Base-by-base conservation (phyloP, 1,140 invertebrate genomes). In the Geopemphigus sp. region DNA sequence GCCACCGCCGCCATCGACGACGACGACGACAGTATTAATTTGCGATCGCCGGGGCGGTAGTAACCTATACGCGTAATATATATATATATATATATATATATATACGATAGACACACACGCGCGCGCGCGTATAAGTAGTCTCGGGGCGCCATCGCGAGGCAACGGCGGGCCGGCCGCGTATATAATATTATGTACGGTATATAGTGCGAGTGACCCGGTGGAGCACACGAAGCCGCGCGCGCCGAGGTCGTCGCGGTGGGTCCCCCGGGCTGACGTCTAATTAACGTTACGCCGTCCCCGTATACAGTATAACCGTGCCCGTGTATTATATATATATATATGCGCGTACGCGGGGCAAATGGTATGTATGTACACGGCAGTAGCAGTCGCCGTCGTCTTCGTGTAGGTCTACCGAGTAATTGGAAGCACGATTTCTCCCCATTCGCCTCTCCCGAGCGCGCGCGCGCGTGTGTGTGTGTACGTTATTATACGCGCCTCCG, bases 231-330 rank as follows among this genome's bases (percentile, higher is more conserved):
- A 68, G 39, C 39, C 14, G 47, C 47, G 14, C 10, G n/a, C 56
- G 56, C 68, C 24, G 50, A 29, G 47, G 68, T 78, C 74, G 56
- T 19, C 32, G 74, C 39, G 74, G 74, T 78, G 56, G 74, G 74
- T 78, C 74, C 74, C 74, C 32, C 74, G 74, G 56, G 56, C 74
- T 78, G 74, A 78, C 74, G 74, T 78, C 74, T 78, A 78, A 78
- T 78, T 78, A 78, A 78, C 74, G 74, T 78, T 78, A 61, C 66
- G 39, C 66, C 39, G 45, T 47, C 11, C 39, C 66, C 45, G 66
- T 24, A 66, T 47, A n/a, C 54, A 19, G 8, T 54, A 68, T 39
- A 32, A 50, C 50, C 24, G 47, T 29, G 1, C 11, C 0, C 1
- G 17, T 8, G 12, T 66, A 63, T 32, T 32, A 61, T 61, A 26